Conservation (phyloP, 1,140 invertebrate species). For the Dryas iulia region DNA sequence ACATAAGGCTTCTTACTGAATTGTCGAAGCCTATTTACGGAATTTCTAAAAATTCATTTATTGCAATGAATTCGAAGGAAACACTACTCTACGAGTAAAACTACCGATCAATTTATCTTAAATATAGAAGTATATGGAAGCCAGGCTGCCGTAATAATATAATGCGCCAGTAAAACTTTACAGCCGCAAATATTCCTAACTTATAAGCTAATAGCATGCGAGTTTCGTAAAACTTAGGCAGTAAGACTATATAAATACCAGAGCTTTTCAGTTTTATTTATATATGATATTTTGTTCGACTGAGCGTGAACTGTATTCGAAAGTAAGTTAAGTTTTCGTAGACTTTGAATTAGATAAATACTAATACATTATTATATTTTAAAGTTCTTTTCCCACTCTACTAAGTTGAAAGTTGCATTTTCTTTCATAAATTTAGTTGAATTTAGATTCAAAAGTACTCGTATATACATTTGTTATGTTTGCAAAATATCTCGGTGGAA, state of each 20-base stretch:
- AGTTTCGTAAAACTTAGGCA: neutral
- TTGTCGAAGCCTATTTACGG: too few relatives aligned
- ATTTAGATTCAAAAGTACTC: neutral
- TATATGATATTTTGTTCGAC: neutral
- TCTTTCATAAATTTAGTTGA: slow-evolving; percentile 2
- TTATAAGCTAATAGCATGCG: slow-evolving; percentile 1
- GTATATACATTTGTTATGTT: neutral
- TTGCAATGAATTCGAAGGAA: too few relatives aligned
- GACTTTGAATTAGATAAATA: neutral
- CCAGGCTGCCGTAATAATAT: slow-evolving; percentile 10
- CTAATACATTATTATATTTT: too few relatives aligned
- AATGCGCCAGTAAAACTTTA: slow-evolving; percentile 17
- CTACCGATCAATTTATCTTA: neutral
- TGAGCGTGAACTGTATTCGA: neutral
- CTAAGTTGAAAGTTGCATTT: neutral
- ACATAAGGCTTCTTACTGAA: too few relatives aligned
- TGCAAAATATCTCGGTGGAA: neutral
- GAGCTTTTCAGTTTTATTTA: neutral
- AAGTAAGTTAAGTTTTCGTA: neutral
- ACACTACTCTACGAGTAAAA: too few relatives aligned
- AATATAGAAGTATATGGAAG: neutral
- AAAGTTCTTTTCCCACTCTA: neutral
- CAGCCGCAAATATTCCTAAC: slow-evolving; percentile 13
- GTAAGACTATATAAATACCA: neutral
- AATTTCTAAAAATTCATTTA: too few relatives aligned